A percentile compares a stretch with the other conserved stretches of the same genome.
These are phyloP conservation scores for Pteria penguin DNA, from an alignment of 2,888 invertebrate genomes.

Conservation along the genomic window DNA sequence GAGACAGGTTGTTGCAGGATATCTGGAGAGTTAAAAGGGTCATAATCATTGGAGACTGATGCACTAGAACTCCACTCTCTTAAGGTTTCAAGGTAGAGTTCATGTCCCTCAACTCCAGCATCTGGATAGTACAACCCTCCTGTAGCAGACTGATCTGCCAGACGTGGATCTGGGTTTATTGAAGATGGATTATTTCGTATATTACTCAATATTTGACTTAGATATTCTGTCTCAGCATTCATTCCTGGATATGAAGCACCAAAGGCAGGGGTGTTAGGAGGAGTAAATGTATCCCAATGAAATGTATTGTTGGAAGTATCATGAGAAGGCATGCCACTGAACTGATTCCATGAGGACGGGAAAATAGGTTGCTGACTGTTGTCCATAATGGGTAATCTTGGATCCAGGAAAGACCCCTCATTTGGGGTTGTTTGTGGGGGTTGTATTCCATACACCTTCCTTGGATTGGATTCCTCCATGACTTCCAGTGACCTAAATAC, in stretches of 20 bases:
- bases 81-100: slow-evolving; percentile 62
- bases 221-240: slow-evolving; percentile 22
- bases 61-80: slow-evolving; percentile 51
- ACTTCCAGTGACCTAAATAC: too few species aligned
- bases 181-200: slow-evolving; percentile 21
- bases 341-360: slow-evolving; percentile 66
- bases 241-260: slow-evolving; percentile 41
- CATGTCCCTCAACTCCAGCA: slow-evolving; percentile 58
- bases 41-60: slow-evolving; percentile 53
- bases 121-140: slow-evolving; percentile 43
- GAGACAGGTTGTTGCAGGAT: slow-evolving; percentile 50
- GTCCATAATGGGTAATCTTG: not conserved
- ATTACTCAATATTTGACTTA: slow-evolving; percentile 37
- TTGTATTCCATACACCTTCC: not conserved
- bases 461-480: not conserved
- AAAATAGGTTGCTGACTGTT: slow-evolving; percentile 28
- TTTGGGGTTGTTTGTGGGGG: not conserved
- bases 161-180: slow-evolving; percentile 30
- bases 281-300: slow-evolving; percentile 58
- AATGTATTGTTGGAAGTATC: slow-evolving; percentile 42
- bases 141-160: slow-evolving; percentile 21
- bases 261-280: slow-evolving; percentile 46
- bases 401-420: not conserved
- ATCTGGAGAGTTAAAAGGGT: slow-evolving; percentile 64
- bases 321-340: slow-evolving; percentile 66